Base-by-base conservation (phyloP, 2,113 vertebrate genomes). In the Herpetotheres cachinnans region DNA sequence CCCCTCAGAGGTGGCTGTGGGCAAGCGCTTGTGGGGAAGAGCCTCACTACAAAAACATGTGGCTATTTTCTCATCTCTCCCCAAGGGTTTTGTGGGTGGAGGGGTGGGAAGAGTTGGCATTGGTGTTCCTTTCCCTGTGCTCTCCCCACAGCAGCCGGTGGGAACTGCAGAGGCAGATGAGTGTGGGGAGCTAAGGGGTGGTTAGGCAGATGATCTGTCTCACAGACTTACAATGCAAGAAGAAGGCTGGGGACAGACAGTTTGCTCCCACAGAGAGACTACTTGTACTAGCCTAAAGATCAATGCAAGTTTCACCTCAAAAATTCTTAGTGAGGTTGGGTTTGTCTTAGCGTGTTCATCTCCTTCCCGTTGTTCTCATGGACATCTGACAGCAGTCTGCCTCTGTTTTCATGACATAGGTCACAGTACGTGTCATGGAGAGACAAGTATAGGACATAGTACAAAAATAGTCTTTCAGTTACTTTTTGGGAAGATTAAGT, bases 351-450 rank as follows among this genome's bases (percentile, higher is more conserved):
- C 58, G 47, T 0, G 0, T 73, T 82, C 20, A 30, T 15, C 58
- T 89, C 40, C 74, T 94, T 95, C 40, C 22, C 3, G 7, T 86
- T 97, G 73, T 86, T 93, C 93, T 90, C 89, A 93, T 74, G 71
- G 52, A 80, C 44, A 62, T 83, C 52, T 85, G 54, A 89, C 44
- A 94, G 54, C 54, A 83, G 61, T 21, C 63, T 78, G 76, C 49
- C 69, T 79, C 84, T 56, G 17, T 86, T 88, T 94, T 95, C 49
- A 30, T 58, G 63, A 63, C 84, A 92, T 5, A 79, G 79, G 71
- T 94, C 97, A 89, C 22, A 44, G 70, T 44, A 47, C 42, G 62
- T 93, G 79, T 72, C 80, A 63, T 38, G 19, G 46, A 55, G 89
- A 94, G 72, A 69, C 15, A 95, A 90, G 62, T 50, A 77, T 32